phyloP scores from a whole-genome alignment of 2,113 vertebrate genomes.

The Salvelinus alpinus region DNA sequence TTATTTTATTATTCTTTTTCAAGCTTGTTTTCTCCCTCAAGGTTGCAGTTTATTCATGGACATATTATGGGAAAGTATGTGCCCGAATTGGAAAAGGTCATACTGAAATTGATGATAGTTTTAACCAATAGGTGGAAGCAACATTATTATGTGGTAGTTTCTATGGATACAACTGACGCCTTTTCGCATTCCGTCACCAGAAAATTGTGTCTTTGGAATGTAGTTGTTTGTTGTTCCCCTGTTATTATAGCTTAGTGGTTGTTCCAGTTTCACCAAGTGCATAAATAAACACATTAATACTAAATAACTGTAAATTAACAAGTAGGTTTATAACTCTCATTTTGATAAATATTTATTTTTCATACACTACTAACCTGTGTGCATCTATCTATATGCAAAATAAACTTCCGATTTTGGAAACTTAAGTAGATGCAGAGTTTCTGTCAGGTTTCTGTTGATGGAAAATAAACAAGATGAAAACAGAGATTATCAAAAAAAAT shows the following conservation, averaged over 20 bases:
- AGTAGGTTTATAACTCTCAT: background rate
- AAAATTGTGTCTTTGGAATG: background rate
- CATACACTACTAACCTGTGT: background rate
- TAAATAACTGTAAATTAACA: background rate
- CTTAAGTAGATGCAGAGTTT: background rate
- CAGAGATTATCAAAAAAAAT: no score
- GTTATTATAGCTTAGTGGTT: no score
- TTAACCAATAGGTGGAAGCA: slow-evolving; percentile 29
- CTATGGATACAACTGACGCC: slow-evolving; percentile 57
- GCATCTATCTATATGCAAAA: background rate
- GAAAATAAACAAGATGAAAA: no score
- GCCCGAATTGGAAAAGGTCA: slow-evolving; percentile 31
- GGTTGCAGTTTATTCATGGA: slow-evolving; percentile 13
- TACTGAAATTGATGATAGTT: background rate
- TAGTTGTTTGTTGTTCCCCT: background rate
- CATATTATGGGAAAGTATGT: background rate
- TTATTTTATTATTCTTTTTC: background rate
- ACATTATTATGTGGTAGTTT: slow-evolving; percentile 37
- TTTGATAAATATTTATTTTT: background rate
- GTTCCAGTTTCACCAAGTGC: background rate
- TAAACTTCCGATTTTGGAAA: background rate
- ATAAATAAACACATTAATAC: background rate
- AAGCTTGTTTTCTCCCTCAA: background rate
- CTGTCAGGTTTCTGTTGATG: no score
- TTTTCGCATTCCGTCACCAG: slow-evolving; percentile 27